These are phyloP conservation scores for Myoxocephalus aenaeus DNA, from an alignment of 2,797 vertebrate genomes.

Conservation along the genomic window DNA sequence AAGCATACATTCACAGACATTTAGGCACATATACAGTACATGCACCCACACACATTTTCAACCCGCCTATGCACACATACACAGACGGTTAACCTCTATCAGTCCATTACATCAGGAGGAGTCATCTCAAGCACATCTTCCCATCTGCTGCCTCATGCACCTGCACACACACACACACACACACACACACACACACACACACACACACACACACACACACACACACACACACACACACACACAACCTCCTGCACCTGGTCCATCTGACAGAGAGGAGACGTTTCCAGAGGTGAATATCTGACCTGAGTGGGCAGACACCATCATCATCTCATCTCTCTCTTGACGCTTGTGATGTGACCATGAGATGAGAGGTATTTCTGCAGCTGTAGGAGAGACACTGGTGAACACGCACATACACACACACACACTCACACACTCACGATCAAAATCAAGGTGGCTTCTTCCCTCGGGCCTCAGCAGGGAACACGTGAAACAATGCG, in stretches of 20 bases:
- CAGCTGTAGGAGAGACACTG: slow-evolving; percentile 38
- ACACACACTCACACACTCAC: slow-evolving; percentile 11
- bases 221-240: no score
- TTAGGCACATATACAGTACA: slow-evolving; percentile 14
- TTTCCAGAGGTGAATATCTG: slow-evolving; percentile 50
- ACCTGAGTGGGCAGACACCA: slow-evolving; percentile 45
- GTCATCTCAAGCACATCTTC: slow-evolving; percentile 49
- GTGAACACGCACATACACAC: slow-evolving; percentile 8
- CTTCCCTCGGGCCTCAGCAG: slow-evolving; percentile 31
- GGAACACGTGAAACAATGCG: slow-evolving; percentile 26
- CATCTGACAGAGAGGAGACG: slow-evolving; percentile 40
- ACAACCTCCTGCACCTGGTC: slow-evolving; percentile 46
- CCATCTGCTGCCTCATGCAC: slow-evolving; percentile 30
- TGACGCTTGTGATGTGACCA: slow-evolving; percentile 46
- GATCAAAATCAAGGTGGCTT: slow-evolving; percentile 49
- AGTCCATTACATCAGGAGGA: slow-evolving; percentile 63
- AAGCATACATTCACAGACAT: slow-evolving; percentile 18
- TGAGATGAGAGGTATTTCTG: slow-evolving; percentile 43
- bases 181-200: slow-evolving; percentile 1
- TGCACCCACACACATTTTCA: slow-evolving; percentile 14
- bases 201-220: not conserved
- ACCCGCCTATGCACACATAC: slow-evolving; percentile 1
- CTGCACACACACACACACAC: not conserved
- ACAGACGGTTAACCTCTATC: slow-evolving; percentile 47
- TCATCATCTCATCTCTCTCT: slow-evolving; percentile 59